Evolutionary conservation across 2,113 vertebrate species (phyloP).

Genomic region (Catharus bicknelli): DNA sequence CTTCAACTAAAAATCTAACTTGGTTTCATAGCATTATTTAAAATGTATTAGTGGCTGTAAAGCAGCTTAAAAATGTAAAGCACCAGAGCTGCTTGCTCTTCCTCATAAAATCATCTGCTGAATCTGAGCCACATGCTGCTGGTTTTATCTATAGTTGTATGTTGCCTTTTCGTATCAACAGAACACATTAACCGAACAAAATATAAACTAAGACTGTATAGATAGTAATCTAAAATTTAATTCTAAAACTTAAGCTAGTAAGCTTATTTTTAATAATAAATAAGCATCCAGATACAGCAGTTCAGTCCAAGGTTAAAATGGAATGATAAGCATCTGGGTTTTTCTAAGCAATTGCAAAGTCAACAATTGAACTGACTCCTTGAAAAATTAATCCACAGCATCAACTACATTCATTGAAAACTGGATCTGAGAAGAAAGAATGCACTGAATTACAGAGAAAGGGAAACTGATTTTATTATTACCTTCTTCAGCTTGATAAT

Average conservation of each 20-base stretch:
- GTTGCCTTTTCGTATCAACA: background rate
- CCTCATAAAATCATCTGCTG: background rate
- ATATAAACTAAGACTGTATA: background rate
- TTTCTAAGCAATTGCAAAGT: background rate
- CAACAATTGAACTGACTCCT: background rate
- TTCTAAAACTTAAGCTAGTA: background rate
- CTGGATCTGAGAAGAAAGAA: background rate
- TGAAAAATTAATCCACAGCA: background rate
- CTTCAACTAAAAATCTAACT: background rate
- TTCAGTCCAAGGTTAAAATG: background rate
- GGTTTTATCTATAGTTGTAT: background rate
- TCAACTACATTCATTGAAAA: background rate
- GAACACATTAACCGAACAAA: background rate
- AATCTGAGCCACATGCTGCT: background rate
- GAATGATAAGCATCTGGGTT: background rate
- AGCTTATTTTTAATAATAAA: background rate
- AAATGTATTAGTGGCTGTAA: background rate
- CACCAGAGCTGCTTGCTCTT: background rate
- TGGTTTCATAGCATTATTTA: background rate
- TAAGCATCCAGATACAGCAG: background rate
- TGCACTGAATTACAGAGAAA: background rate
- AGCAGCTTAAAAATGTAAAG: background rate
- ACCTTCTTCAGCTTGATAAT: slow-evolving; percentile 78
- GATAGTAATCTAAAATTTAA: background rate
- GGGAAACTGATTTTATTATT: background rate